Conservation (phyloP, 2,888 invertebrate genomes). For the Argynnis bischoffii region DNA sequence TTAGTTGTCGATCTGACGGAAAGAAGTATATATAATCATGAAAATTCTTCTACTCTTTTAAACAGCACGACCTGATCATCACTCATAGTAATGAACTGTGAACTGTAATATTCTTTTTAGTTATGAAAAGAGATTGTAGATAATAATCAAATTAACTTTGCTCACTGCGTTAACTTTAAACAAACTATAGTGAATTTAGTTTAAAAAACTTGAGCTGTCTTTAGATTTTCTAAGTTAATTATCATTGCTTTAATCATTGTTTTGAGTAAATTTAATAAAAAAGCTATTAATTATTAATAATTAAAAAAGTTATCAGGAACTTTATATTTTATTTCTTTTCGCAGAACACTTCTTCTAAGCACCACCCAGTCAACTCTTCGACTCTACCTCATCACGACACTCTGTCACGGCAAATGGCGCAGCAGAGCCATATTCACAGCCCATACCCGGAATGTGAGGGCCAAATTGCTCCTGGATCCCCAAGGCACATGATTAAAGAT, state of each 20-base stretch:
- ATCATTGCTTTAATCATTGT: slow-evolving; percentile 22
- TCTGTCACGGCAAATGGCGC: slow-evolving; percentile 72
- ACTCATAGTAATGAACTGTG: not conserved
- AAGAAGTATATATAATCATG: not conserved
- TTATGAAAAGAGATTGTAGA: not conserved
- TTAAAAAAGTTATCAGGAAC: not conserved
- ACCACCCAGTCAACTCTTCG: slow-evolving; percentile 85
- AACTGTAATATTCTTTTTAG: not conserved
- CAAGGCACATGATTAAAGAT: slow-evolving; percentile 70
- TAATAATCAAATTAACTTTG: slow-evolving; percentile 16
- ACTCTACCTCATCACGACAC: slow-evolving; percentile 86
- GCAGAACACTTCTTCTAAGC: slow-evolving; percentile 94
- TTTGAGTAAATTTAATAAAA: slow-evolving; percentile 2
- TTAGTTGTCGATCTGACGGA: slow-evolving; percentile 21
- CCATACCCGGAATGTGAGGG: slow-evolving; percentile 80
- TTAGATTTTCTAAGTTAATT: slow-evolving; percentile 17
- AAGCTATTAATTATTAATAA: not conserved
- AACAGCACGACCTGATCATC: not conserved
- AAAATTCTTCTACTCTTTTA: not conserved
- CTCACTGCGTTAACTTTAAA: not conserved
- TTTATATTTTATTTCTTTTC: slow-evolving; percentile 40
- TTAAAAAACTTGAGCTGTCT: slow-evolving; percentile 45
- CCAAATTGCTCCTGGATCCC: slow-evolving; percentile 73
- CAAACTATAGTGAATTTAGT: slow-evolving; percentile 16
- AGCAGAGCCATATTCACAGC: slow-evolving; percentile 79